These are phyloP conservation scores for Baryphthengus martii DNA, from an alignment of 2,113 vertebrate genomes.

Conservation along the genomic window DNA sequence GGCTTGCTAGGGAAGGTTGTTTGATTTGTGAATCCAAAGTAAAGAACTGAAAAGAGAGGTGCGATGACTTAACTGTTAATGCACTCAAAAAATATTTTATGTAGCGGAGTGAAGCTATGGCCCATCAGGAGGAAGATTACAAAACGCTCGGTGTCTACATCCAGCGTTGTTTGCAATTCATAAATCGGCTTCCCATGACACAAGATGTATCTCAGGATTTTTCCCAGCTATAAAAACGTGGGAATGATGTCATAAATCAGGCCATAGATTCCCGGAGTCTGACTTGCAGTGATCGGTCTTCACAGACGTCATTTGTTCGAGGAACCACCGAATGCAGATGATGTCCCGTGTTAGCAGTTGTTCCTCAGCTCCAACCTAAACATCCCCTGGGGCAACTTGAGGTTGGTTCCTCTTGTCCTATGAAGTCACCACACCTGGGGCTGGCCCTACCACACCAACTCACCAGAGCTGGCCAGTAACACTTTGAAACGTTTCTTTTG, in stretches of 20 bases:
- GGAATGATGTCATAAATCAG: neutral
- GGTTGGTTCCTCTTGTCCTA: neutral
- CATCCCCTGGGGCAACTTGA: no score
- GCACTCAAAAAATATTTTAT: neutral
- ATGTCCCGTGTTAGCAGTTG: no score
- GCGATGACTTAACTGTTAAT: neutral
- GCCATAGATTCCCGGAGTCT: neutral
- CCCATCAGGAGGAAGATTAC: neutral
- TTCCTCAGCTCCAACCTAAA: no score
- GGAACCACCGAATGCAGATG: accelerated
- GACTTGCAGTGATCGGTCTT: accelerated
- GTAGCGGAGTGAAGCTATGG: neutral
- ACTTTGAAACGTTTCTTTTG: accelerated
- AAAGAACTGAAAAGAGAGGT: neutral
- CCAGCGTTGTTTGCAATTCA: neutral
- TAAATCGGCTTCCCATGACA: neutral
- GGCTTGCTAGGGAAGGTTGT: neutral
- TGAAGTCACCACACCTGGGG: neutral
- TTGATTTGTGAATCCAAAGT: neutral
- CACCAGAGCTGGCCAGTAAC: accelerated
- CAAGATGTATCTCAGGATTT: neutral
- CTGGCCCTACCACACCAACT: neutral
- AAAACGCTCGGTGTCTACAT: neutral
- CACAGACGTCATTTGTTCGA: neutral
- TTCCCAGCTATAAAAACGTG: neutral